Evolutionary conservation across 2,888 invertebrate species (phyloP).

Genomic region (Harpalus rubripes): DNA sequence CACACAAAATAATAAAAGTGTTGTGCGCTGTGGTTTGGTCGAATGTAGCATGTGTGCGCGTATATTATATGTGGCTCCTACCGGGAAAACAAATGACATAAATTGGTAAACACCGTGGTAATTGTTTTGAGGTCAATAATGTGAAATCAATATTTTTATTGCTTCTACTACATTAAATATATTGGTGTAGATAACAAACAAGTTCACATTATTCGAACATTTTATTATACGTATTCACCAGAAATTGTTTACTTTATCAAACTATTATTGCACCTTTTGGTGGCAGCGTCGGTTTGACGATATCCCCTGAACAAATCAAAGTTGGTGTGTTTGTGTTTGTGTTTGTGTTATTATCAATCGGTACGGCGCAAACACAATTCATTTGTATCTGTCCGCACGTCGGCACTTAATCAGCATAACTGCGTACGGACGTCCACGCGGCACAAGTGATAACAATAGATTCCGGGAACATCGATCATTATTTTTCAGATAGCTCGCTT

Average conservation of each 20-base stretch:
- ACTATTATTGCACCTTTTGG: not conserved
- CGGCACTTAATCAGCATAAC: slow-evolving; percentile 64
- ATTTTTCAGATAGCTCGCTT: slow-evolving; percentile 58
- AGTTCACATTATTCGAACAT: not conserved
- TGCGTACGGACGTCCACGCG: slow-evolving; percentile 16
- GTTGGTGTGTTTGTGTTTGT: not conserved
- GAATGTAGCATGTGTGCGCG: not conserved
- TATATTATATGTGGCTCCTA: slow-evolving; percentile 12
- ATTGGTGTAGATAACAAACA: slow-evolving; percentile 6
- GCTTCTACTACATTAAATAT: slow-evolving; percentile 35
- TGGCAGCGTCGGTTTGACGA: not conserved
- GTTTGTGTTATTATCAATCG: slow-evolving; percentile 57
- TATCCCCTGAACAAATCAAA: not conserved
- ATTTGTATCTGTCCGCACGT: slow-evolving; percentile 63
- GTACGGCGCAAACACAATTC: slow-evolving; percentile 50
- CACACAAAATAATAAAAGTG: not conserved
- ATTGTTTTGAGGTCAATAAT: slow-evolving; percentile 46
- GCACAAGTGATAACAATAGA: slow-evolving; percentile 26
- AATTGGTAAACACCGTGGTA: slow-evolving; percentile 26
- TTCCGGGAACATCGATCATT: slow-evolving; percentile 56
- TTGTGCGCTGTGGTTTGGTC: not conserved
- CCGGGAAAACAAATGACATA: slow-evolving; percentile 19
- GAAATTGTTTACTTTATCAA: not conserved
- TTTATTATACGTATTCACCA: slow-evolving; percentile 6
- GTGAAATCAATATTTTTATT: slow-evolving; percentile 39